Evolutionary conservation across 2,113 vertebrate genomes (phyloP), one percentile per base, ranked within the genome.

Genomic region (Struthio camelus): DNA sequence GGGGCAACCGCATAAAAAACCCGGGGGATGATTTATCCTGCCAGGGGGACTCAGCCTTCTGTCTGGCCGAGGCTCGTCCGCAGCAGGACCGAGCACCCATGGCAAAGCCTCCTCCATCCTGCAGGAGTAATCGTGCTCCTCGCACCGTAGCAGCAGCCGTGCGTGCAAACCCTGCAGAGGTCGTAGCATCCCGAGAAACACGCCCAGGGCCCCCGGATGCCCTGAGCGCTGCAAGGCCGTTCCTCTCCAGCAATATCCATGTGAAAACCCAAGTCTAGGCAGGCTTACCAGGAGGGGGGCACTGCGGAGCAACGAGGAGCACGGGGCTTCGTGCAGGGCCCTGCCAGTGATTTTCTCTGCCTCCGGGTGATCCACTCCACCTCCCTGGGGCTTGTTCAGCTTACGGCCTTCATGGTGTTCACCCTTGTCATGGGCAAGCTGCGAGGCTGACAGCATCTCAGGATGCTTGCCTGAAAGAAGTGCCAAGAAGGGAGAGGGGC

Each of bases 1-100:
- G 56, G 83, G 64, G n/a, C 1, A 2, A 4, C 9, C 30, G 7
- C 1, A 0, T 25, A 6, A n/a, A 27, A 8, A 2, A 24, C 0
- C 0, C 67, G 8, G n/a, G 46, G 0, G 0, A 1, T 1, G 10
- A 38, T 50, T 38, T 9, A 34, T 36, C 51, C 19, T 17, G 5
- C 54, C 0, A 0, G 32, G 34, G 36, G 28, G 36, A 0, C 4
- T 19, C 73, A 53, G 64, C 40, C 32, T 22, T 14, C 1, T 48
- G 0, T 40, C 46, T 1, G 1, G 4, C 13, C 2, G 14, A 20
- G 48, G 11, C 14, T 4, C 11, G 4, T 1, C 0, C 1, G 25
- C 25, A 20, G 40, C 28, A 4, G 69, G 5, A 15, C 8, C 19
- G 51, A 2, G 16, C 13, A 12, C 20, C 11, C 11, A 5, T 48